Evolutionary conservation across 2,113 vertebrate genomes (phyloP), one percentile per base, ranked within the genome.

Genomic region (Sebastes schlegelii): DNA sequence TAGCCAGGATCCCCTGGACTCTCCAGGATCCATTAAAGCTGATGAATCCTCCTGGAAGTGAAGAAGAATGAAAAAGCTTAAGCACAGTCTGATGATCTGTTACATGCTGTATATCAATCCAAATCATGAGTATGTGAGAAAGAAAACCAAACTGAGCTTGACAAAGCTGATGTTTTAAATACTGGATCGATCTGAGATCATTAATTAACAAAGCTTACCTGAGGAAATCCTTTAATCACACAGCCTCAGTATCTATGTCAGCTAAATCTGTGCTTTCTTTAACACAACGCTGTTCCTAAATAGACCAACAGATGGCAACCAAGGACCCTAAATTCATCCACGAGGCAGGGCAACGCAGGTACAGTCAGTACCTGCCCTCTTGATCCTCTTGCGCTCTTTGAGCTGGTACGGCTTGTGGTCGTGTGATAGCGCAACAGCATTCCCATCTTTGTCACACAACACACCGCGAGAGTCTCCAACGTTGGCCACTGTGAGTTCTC

Each of bases 11-110:
- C 43, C 98, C 98, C 93, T 99, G 98, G 9, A 99, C 98, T 0
- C 98, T 96, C 98, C 98, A 99, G 2, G 98, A 99, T 63, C 98
- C 98, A 3, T 99, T 99, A 82, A 99, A 99, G 94, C 98, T 99
- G 93, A 99, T 99, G 93, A 99, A 99, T 0, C 98, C 98, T 80
- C 98, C 98, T 99, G 57, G 72, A 82, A 75, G 19, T 21, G 10
- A 72, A 73, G 51, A 66, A 21, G 19, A 34, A 84, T 55, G 23
- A 34, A 63, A 45, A 26, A 23, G 2, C 16, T 71, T n/a, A 64
- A 8, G 63, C 43, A 13, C 43, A 46, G n/a, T 65, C 43, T 63
- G 21, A 10, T 63, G 34, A 64, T 64, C 40, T 64, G 62, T 2
- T 66, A 52, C 34, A 7, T 10, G 40, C 2, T 14, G 40, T 10